Percentiles rank a stretch among this genome's conserved stretches.
phyloP scores from a whole-genome alignment of 2,888 invertebrate genomes.

The Cosmopolites sordidus region DNA sequence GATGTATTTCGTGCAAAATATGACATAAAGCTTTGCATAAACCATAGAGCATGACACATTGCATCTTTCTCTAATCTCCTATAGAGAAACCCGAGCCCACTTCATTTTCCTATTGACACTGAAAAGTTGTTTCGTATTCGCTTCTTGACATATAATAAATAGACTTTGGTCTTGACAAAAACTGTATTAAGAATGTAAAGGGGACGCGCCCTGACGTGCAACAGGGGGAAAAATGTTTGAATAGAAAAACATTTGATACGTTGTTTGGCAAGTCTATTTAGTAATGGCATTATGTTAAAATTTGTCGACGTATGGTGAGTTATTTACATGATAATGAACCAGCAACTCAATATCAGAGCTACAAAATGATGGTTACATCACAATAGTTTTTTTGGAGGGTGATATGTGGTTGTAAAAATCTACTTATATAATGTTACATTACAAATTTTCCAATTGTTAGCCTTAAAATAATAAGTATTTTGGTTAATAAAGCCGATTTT shows the following conservation, averaged over 20 bases:
- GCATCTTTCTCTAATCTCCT: conserved; percentile 19
- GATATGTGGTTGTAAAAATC: no score
- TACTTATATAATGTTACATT: no score
- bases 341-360: no score
- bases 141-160: conserved; percentile 26
- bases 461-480: no score
- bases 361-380: no score
- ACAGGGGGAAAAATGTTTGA: conserved; percentile 21
- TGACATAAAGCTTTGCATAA: conserved; percentile 20
- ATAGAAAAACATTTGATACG: conserved; percentile 21
- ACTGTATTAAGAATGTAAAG: conserved; percentile 22
- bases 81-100: conserved; percentile 20
- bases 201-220: conserved; percentile 10
- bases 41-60: conserved; percentile 19
- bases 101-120: conserved; percentile 27
- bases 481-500: no score
- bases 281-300: not conserved
- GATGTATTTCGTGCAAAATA: conserved; percentile 7
- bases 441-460: no score
- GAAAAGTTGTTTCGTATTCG: conserved; percentile 25
- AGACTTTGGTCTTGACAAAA: conserved; percentile 27
- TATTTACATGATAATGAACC: no score
- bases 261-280: conserved; percentile 2
- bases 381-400: no score
- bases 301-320: no score